Base-by-base conservation (phyloP, 1,140 invertebrate genomes). In the Physella acuta region DNA sequence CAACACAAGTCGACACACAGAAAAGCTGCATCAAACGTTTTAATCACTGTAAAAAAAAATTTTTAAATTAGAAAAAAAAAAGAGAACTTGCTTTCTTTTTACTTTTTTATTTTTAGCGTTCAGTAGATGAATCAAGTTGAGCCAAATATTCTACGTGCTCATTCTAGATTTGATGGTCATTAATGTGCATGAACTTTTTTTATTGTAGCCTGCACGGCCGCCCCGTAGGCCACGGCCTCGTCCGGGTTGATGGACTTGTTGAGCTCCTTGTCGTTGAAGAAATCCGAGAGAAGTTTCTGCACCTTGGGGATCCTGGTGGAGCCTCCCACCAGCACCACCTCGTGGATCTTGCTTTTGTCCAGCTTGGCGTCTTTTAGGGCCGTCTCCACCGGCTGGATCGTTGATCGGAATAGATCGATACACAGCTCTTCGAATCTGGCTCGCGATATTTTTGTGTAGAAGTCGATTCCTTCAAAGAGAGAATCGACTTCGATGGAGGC, bases 231-330 rank as follows among this genome's bases (percentile, higher is more conserved):
- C 20, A 89, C 88, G 63, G 88, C 88, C 79, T 89, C 77, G 63
- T 82, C 81, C 81, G 58, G 91, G 62, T 85, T 85, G 58, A 85
- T 84, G n/a, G 80, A 81, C 80, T 97, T 97, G 89, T 98, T 83
- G 26, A 85, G 71, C 60, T 85, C 82, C 73, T 79, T 75, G n/a
- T 84, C 77, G 73, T 84, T 84, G 74, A 79, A 76, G 70, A 95
- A 96, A 82, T 96, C 93, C 80, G 94, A 92, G 58, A 97, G 86
- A 63, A 97, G 87, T 81, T 95, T 95, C 86, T 98, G 96, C 62
- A 98, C 93, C 85, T 98, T 98, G 34, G 96, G 96, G 76, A 99
- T 98, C 86, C 96, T 91, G 31, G 96, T 98, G 20, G 96, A 98
- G 51, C 96, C 97, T 74, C 96, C 96, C 53, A 99, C 96, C 26